Conservation (phyloP, 2,888 invertebrate genomes). For the Nemoura dubitans region DNA sequence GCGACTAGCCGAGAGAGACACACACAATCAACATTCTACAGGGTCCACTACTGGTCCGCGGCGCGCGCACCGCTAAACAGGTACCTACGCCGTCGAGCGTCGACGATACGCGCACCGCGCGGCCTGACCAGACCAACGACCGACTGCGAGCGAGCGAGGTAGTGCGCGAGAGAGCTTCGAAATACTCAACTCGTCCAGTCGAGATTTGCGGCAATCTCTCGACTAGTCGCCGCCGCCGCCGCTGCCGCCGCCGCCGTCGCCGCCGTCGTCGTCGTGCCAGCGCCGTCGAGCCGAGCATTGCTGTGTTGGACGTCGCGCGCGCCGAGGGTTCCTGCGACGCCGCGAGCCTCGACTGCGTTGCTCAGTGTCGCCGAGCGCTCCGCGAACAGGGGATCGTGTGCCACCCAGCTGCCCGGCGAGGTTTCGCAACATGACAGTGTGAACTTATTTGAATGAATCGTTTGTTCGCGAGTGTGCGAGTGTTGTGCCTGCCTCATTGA, state of each 20-base stretch:
- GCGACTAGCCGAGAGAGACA: slow-evolving; percentile 41
- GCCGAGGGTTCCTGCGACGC: slow-evolving; percentile 14
- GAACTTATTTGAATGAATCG: slow-evolving; percentile 20
- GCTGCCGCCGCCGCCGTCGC: slow-evolving; percentile 7
- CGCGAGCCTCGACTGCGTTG: too few relatives aligned
- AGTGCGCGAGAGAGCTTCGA: slow-evolving; percentile 37
- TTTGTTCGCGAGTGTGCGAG: slow-evolving; percentile 30
- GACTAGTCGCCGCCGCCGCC: slow-evolving; percentile 13
- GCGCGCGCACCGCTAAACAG: slow-evolving; percentile 46
- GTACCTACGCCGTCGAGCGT: slow-evolving; percentile 40
- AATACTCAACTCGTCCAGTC: slow-evolving; percentile 42
- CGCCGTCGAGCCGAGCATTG: slow-evolving; percentile 23
- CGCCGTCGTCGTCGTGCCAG: background rate
- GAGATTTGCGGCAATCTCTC: slow-evolving; percentile 43
- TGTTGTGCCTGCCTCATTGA: slow-evolving; percentile 36
- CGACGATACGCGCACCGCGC: background rate
- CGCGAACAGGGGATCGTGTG: background rate
- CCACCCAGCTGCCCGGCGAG: background rate
- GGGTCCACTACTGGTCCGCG: slow-evolving; percentile 46
- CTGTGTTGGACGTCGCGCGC: background rate
- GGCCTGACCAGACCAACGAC: slow-evolving; percentile 42
- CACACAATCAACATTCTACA: slow-evolving; percentile 48
- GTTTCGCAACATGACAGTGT: slow-evolving; percentile 7
- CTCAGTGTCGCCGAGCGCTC: background rate
- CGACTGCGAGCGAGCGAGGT: slow-evolving; percentile 33